phyloP scores from a whole-genome alignment of 2,113 vertebrate species.

The Pterophyllum scalare region DNA sequence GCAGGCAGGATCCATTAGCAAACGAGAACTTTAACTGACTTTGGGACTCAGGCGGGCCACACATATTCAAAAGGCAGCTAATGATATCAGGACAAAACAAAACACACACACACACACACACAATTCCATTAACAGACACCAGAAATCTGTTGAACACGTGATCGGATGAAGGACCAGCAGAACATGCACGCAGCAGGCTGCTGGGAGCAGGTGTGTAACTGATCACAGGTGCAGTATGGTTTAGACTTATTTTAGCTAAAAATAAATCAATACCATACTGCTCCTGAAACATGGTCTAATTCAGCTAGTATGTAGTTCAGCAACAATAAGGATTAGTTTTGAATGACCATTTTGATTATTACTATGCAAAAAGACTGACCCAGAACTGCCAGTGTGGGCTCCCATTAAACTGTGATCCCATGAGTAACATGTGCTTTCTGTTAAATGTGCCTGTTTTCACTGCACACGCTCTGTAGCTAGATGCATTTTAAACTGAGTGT shows the following conservation, averaged over 20 bases:
- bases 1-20: not conserved
- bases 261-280: too few relatives aligned
- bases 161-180: not conserved
- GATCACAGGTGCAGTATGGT: not conserved
- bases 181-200: not conserved
- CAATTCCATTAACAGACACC: too few relatives aligned
- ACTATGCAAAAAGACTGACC: not conserved
- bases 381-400: not conserved
- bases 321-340: rapidly evolving
- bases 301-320: not conserved
- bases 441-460: not conserved
- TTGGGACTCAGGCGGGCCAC: too few relatives aligned
- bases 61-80: too few relatives aligned
- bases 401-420: not conserved
- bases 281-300: too few relatives aligned
- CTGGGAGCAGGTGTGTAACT: not conserved
- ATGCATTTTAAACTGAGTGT: rapidly evolving
- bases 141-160: not conserved
- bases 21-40: not conserved
- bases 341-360: not conserved
- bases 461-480: not conserved
- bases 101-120: too few relatives aligned
- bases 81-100: too few relatives aligned
- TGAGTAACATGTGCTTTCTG: not conserved
- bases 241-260: not conserved